Conservation (phyloP, 1,140 invertebrate species). For the Aphelenchoides besseyi region DNA sequence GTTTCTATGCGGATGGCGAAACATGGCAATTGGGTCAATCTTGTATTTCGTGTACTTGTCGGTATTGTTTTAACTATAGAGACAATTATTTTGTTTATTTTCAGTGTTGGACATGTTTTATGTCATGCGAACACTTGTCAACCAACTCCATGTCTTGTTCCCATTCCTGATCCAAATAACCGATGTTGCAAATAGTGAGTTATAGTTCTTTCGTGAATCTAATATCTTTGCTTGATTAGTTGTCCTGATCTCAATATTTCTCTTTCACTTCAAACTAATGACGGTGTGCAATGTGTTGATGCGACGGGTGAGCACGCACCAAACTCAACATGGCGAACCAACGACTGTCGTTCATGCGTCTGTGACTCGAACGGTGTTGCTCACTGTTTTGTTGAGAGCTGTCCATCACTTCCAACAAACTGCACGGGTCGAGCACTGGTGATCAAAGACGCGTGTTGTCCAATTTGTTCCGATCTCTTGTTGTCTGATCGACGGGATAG, state of each 20-base stretch:
- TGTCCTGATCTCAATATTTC: background rate
- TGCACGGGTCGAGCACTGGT: background rate
- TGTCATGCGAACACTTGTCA: background rate
- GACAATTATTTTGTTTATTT: too few relatives aligned
- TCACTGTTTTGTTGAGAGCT: background rate
- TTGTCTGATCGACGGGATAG: background rate
- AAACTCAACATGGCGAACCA: background rate
- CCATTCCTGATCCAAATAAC: background rate
- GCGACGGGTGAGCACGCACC: background rate
- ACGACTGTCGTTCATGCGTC: constrained; percentile 1
- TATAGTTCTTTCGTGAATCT: background rate
- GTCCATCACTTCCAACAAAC: background rate
- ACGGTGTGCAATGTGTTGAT: background rate
- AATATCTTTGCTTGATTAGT: constrained; percentile 3
- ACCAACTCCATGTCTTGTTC: background rate
- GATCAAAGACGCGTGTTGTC: constrained; percentile 10
- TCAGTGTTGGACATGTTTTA: constrained; percentile 2
- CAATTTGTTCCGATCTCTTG: background rate
- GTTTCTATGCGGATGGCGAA: constrained; percentile 1
- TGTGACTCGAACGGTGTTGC: background rate
- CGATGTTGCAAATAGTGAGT: constrained; percentile 10
- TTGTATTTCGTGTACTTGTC: background rate
- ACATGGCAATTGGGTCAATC: background rate
- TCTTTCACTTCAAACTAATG: background rate
- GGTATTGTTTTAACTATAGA: background rate